Base-by-base conservation (phyloP, 2,113 vertebrate genomes). In the Anoura caudifer region DNA sequence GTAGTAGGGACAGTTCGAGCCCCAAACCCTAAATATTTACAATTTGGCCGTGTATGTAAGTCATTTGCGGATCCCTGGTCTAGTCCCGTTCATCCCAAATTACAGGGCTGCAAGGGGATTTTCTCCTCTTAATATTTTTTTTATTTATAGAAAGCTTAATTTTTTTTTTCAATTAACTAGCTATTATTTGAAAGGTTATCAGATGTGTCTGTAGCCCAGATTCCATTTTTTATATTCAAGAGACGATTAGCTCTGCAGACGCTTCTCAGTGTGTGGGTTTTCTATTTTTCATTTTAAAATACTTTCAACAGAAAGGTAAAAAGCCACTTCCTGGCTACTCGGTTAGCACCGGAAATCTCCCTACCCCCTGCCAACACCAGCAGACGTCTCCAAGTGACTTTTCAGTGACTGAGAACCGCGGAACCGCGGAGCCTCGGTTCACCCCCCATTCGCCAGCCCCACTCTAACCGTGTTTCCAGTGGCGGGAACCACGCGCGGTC, bases 171-270 rank as follows among this genome's bases (percentile, higher is more conserved):
- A 82, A 17, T 96, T 76, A 67, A 91, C 24, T 56, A 56, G 43
- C 15, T 91, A 36, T 69, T 89, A 95, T 77, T 97, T 83, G 69
- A 95, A 91, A 89, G 84, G 41, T 91, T 20, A 67, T 70, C n/a
- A 67, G 54, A 61, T 41, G 20, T 84, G 12, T 17, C 9, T 67
- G 0, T 83, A 87, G 16, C n/a, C 19, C 67, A 94, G 73, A 75
- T 75, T 87, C 36, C 16, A n/a, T 63, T 93, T 56, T 65, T 16
- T 67, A 70, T 73, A 73, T 61, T 96, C 43, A 93, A 87, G 87
- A 87, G 43, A 73, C 1, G 10, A 86, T 59, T 65, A 73, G 43
- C 43, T 5, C 10, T 95, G 65, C 4, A 59, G 50, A 72, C 26
- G 65, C 91, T 80, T 94, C 14, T 84, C 33, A 87, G 65, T 88